A percentile compares a stretch with the other conserved stretches of the same genome.
Conservation (phyloP, 2,113 vertebrate species). For the Tricholaema leucomelas region DNA sequence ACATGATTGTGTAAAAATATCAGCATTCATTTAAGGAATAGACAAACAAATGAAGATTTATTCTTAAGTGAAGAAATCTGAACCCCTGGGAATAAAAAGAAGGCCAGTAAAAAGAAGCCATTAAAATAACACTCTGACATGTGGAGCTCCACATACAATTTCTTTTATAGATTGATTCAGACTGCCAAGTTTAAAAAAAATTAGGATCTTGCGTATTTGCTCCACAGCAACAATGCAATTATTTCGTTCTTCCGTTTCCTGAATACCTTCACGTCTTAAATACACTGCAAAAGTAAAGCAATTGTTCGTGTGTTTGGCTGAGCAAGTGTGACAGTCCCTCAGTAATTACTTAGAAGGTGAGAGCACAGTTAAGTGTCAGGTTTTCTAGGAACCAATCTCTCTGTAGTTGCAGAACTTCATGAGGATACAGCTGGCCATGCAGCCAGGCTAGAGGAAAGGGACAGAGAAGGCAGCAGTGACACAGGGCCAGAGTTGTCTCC, state of each 20-base stretch:
- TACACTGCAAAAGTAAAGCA: background rate
- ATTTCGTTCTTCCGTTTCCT: background rate
- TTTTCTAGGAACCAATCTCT: background rate
- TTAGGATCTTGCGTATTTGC: background rate
- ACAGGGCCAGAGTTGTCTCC: background rate
- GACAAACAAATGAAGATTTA: background rate
- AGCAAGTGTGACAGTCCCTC: background rate
- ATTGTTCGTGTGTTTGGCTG: background rate
- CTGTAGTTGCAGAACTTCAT: background rate
- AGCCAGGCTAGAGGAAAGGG: background rate
- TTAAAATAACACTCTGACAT: background rate
- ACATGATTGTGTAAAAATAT: background rate
- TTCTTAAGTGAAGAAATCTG: background rate
- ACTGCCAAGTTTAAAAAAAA: background rate
- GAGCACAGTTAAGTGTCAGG: background rate
- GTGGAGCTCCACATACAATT: background rate
- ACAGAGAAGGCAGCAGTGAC: background rate
- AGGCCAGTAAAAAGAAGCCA: background rate
- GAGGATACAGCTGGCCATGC: background rate
- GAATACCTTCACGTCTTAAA: background rate
- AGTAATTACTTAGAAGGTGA: background rate
- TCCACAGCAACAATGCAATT: background rate
- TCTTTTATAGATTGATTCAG: background rate
- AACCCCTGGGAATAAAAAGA: background rate
- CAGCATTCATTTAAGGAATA: background rate